A percentile compares a stretch with the other conserved stretches of the same genome.
These are phyloP conservation scores for Drosophila phalerata DNA, from an alignment of 2,888 invertebrate species.

Conservation along the genomic window DNA sequence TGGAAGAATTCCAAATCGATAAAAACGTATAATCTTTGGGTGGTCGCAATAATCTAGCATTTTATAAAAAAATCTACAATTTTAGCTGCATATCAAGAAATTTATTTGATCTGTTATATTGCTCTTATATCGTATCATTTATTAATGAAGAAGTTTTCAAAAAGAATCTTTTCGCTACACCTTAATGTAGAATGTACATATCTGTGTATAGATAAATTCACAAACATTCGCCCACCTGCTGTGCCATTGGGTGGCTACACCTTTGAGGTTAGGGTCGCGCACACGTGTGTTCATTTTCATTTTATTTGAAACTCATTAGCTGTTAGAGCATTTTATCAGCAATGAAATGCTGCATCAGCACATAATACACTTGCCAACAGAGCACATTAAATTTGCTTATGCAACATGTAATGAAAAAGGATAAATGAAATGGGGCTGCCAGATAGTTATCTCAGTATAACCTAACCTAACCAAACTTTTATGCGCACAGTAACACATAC, in stretches of 20 bases:
- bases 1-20: no score
- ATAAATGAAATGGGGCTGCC: slow-evolving; percentile 11
- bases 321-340: slow-evolving; percentile 57
- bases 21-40: no score
- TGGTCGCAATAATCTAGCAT: no score
- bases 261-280: slow-evolving; percentile 41
- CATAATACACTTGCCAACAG: slow-evolving; percentile 52
- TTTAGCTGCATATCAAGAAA: no score
- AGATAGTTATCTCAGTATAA: slow-evolving; percentile 12
- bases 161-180: no score
- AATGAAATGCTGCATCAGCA: slow-evolving; percentile 71
- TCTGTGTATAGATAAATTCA: neutral
- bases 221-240: slow-evolving; percentile 22
- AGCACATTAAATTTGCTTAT: slow-evolving; percentile 30
- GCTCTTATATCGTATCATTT: no score
- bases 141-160: no score
- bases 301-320: slow-evolving; percentile 78
- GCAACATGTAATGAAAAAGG: slow-evolving; percentile 11
- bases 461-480: slow-evolving; percentile 9
- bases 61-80: no score
- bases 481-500: neutral
- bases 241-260: slow-evolving; percentile 8
- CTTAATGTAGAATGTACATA: no score
- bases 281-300: slow-evolving; percentile 44
- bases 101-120: no score